Conservation (phyloP, 2,797 vertebrate species). For the Tauraco hartlaubi region DNA sequence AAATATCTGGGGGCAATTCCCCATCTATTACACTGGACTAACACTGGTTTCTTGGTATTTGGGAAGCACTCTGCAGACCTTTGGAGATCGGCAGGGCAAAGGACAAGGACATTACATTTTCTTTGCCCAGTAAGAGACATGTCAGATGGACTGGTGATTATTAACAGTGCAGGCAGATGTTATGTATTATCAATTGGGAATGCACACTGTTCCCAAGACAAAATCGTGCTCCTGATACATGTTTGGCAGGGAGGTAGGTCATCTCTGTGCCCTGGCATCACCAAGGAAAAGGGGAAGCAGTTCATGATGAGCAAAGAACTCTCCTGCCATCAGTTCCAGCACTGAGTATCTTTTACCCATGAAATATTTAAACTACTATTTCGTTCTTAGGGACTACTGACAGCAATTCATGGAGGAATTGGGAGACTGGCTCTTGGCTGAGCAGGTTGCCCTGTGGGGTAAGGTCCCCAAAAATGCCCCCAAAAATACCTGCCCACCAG, state of each 20-base stretch:
- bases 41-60: neutral
- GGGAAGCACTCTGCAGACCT: neutral
- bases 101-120: neutral
- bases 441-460: accelerated
- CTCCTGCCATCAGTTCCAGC: neutral
- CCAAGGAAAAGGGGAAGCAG: neutral
- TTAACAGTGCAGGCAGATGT: neutral
- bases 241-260: neutral
- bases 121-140: neutral
- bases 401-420: neutral
- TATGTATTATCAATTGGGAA: neutral
- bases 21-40: neutral
- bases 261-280: neutral
- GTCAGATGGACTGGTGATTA: neutral
- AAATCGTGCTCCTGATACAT: neutral
- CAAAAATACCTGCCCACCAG: neutral
- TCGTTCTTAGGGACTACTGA: neutral
- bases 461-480: neutral
- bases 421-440: neutral
- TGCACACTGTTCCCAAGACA: neutral
- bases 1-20: neutral
- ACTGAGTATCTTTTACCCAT: neutral
- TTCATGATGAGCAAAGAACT: neutral
- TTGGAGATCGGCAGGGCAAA: neutral
- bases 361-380: neutral